Base-by-base conservation (phyloP, 2,797 vertebrate species). In the Corythornis leucogaster region DNA sequence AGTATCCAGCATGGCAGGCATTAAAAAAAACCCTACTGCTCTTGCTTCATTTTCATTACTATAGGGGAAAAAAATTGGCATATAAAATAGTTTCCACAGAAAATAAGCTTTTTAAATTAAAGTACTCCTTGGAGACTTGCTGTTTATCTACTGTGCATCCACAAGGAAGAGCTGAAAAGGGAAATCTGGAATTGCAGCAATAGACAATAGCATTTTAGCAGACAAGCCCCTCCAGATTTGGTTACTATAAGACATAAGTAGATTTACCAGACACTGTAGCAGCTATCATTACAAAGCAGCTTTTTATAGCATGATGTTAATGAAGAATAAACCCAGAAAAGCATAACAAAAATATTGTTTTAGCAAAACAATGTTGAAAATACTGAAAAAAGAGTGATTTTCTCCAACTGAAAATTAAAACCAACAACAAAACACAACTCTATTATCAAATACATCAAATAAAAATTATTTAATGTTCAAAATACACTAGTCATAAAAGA, bases 31-130 rank as follows among this genome's bases (percentile, higher is more conserved):
- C 33, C n/a, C 24, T 40, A 48, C 55, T n/a, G 22, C 0, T 62
- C 83, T 76, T 58, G 31, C 28, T 78, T 61, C 7, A 25, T 80
- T 92, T 91, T 68, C 75, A 22, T 59, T 69, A 59, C 40, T 33
- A 42, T 4, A 2, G 0, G 8, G 46, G 40, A 2, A 22, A 74
- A 64, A 64, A 82, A 75, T 11, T 18, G 54, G 48, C 42, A 87
- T 33, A 79, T 33, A 46, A 89, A 70, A 81, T 26, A 77, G 35
- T 69, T 92, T 89, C 63, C 46, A 90, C 21, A 19, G 35, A 82
- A 93, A 63, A 84, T 48, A 94, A 79, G 20, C 16, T 62, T 46
- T 82, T 89, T 71, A 84, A 92, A 58, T 85, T 51, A 80, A 87
- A 87, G n/a, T 16, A 70, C 6, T 91, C 55, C 61, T 67, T 69